A percentile compares a stretch with the other conserved stretches of the same genome.
These are phyloP conservation scores for Ochropleura leucogaster DNA, from an alignment of 2,888 invertebrate species.

Conservation along the genomic window DNA sequence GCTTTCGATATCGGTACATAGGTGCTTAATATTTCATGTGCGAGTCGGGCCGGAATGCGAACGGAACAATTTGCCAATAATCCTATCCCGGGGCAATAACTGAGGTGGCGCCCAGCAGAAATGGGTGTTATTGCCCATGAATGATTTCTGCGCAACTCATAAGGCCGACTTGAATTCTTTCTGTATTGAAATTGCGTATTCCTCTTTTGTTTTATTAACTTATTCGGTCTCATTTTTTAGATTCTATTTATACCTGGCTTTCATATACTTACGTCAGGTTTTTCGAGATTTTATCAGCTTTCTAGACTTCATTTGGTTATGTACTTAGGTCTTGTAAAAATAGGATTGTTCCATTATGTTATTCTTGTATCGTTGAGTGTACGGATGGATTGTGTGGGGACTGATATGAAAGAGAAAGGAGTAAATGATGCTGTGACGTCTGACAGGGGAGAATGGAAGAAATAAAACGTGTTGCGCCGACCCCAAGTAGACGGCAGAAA, in stretches of 20 bases:
- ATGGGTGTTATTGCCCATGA: constrained; percentile 87
- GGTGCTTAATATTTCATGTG: constrained; percentile 88
- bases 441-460: too few species aligned
- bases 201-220: constrained; percentile 68
- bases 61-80: constrained; percentile 90
- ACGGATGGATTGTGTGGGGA: too few species aligned
- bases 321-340: not conserved
- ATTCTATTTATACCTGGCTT: constrained; percentile 46
- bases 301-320: not conserved
- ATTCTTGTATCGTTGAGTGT: not conserved
- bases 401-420: too few species aligned
- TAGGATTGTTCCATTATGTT: not conserved
- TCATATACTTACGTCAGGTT: constrained; percentile 4
- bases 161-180: constrained; percentile 77
- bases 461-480: too few species aligned
- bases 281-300: constrained; percentile 1
- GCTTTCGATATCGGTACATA: constrained; percentile 72
- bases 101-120: constrained; percentile 85
- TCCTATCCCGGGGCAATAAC: constrained; percentile 87
- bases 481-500: too few species aligned
- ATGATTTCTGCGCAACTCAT: constrained; percentile 83
- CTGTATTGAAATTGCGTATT: constrained; percentile 75
- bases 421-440: too few species aligned
- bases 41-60: constrained; percentile 84
- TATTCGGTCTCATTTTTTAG: constrained; percentile 62